Evolutionary conservation across 2,797 vertebrate species (phyloP).

Genomic region (Telmatherina bonti): DNA sequence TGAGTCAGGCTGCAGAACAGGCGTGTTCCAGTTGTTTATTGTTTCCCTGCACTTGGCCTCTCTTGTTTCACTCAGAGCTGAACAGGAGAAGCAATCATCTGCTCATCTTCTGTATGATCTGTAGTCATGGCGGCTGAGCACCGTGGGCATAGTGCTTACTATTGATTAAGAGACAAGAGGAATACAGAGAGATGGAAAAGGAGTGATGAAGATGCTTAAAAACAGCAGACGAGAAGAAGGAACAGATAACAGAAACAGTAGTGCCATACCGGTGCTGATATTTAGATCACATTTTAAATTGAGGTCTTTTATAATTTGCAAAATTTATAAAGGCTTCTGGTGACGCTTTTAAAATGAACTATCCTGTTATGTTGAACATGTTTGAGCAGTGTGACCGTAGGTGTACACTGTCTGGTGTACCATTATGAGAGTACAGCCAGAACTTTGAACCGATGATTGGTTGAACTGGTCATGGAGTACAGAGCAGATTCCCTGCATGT

Average conservation of each 20-base stretch:
- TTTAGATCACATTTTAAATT: too few relatives aligned
- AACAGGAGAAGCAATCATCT: slow-evolving; percentile 43
- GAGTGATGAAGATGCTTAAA: background rate
- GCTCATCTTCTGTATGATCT: slow-evolving; percentile 39
- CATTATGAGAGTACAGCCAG: slow-evolving; percentile 7
- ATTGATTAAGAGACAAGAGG: slow-evolving; percentile 47
- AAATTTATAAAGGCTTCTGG: background rate
- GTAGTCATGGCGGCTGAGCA: slow-evolving; percentile 52
- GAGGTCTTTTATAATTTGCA: too few relatives aligned
- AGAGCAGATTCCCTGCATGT: background rate
- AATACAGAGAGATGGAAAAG: slow-evolving; percentile 17
- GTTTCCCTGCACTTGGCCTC: slow-evolving; percentile 5
- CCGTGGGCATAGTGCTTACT: slow-evolving; percentile 58
- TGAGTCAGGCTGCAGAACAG: slow-evolving; percentile 14
- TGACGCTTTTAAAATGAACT: background rate
- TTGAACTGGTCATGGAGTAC: background rate
- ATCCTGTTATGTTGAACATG: background rate
- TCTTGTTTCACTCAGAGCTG: slow-evolving; percentile 56
- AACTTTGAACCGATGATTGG: slow-evolving; percentile 3
- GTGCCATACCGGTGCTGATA: too few relatives aligned
- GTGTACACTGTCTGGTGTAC: background rate
- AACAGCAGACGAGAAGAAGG: background rate
- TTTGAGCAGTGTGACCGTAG: background rate
- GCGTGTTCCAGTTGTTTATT: slow-evolving; percentile 20
- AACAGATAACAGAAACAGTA: background rate